Base-by-base conservation (phyloP, 1,140 invertebrate genomes). In the Glossosoma conforme region DNA sequence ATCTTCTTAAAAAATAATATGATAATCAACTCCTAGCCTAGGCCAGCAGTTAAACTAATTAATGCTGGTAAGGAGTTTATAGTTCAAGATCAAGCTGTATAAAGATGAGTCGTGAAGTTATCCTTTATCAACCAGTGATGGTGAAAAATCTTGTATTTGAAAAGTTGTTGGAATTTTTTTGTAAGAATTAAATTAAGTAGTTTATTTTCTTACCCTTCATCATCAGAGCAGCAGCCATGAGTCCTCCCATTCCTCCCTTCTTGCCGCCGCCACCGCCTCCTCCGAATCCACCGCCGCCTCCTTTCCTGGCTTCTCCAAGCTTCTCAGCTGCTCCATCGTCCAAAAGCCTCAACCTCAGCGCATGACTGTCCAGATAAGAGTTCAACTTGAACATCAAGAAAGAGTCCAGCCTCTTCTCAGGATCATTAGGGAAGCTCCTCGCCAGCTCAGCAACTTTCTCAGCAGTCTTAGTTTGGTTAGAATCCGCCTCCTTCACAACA, bases 391-490 rank as follows among this genome's bases (percentile, higher is more conserved):
- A 82, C 44, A 87, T 56, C 22, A 90, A 67, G 47, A 82, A 89
- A 24, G 84, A 85, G 61, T 91, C 86, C 14, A 90, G 62, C n/a
- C 85, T 72, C 21, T 85, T 84, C 51, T 86, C 84, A 2, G 84
- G 80, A 59, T 87, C 86, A 43, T 84, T 82, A 0, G 86, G 85
- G 62, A 86, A 83, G 28, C 84, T 80, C 44, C 84, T 77, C 0
- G 86, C 85, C 1, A 89, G 62, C 61, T 87, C 85, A 28, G 79
- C 72, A 18, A 86, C 83, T 15, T 88, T 74, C 17, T 87, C 82
- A 8, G 83, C 76, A 0, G 75, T 74, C 8, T 76, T 73, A 1
- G 78, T 70, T 22, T 80, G 76, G 13, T 72, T 74, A 3, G 71
- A 65, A 49, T 70, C 72, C 1, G 69, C 67, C 66, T 88, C 85